A percentile compares a stretch with the other conserved stretches of the same genome.
Conservation (phyloP, 64 coral and sea anemone genomes). For the Acropora yongei region DNA sequence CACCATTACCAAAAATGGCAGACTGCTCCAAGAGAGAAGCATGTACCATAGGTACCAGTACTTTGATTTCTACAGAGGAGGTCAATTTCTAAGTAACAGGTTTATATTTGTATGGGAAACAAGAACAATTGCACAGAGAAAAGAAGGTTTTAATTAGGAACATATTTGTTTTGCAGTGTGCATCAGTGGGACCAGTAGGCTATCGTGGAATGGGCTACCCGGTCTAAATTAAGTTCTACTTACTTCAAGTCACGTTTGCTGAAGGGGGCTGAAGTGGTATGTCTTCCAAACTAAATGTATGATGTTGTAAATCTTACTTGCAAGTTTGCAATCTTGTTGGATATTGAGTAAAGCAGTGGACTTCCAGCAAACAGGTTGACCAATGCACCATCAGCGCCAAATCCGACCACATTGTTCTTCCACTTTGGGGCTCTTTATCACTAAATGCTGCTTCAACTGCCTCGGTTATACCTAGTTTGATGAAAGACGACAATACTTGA, state of each 20-base stretch:
- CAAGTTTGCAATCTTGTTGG: constrained; percentile 20
- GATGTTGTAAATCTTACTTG: constrained; percentile 11
- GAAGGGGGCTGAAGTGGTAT: constrained; percentile 51
- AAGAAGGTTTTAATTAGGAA: no score
- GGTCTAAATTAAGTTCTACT: no score
- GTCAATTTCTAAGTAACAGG: no score
- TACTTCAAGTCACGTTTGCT: constrained; percentile 26
- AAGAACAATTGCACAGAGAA: no score
- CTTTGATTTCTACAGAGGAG: no score
- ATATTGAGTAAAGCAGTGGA: not conserved
- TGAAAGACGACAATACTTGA: constrained; percentile 33
- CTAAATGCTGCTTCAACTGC: constrained; percentile 49
- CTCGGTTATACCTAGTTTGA: constrained; percentile 39
- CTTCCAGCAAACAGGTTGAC: not conserved
- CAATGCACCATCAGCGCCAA: not conserved
- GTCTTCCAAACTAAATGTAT: not conserved
- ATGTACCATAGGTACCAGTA: no score
- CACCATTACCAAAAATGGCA: no score
- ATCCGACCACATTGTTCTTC: constrained; percentile 9
- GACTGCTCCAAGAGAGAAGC: no score
- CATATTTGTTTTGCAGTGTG: no score
- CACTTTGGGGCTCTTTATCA: not conserved
- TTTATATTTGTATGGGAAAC: no score
- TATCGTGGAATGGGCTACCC: no score
- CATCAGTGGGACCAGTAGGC: no score